Evolutionary conservation across 2,888 invertebrate species (phyloP).

Genomic region (Phalera bucephala): DNA sequence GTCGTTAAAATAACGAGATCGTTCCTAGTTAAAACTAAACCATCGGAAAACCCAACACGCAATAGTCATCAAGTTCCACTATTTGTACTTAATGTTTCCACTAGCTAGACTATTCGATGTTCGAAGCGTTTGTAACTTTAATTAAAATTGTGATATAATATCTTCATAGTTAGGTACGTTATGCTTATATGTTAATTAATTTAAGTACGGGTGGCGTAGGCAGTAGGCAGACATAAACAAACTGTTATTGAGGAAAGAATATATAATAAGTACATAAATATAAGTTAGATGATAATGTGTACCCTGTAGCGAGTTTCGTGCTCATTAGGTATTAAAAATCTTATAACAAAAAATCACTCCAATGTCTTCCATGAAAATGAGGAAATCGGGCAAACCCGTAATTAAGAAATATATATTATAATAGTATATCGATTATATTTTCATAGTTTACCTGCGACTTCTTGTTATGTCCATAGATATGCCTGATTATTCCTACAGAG

Average conservation of each 20-base stretch:
- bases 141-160: slow-evolving; percentile 75
- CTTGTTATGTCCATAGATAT: slow-evolving; percentile 30
- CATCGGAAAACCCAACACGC: slow-evolving; percentile 54
- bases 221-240: slow-evolving; percentile 14
- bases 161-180: slow-evolving; percentile 49
- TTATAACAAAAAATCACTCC: slow-evolving; percentile 49
- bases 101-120: slow-evolving; percentile 44
- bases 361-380: slow-evolving; percentile 59
- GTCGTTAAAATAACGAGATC: slow-evolving; percentile 54
- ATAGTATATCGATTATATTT: slow-evolving; percentile 26
- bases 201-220: slow-evolving; percentile 60
- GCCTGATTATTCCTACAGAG: slow-evolving; percentile 36
- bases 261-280: slow-evolving; percentile 15
- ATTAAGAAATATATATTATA: slow-evolving; percentile 5
- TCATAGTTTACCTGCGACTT: slow-evolving; percentile 31
- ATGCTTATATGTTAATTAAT: slow-evolving; percentile 38
- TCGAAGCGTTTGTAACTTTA: slow-evolving; percentile 55
- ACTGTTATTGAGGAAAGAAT: slow-evolving; percentile 21
- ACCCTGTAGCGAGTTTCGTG: slow-evolving; percentile 27
- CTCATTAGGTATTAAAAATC: slow-evolving; percentile 38
- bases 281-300: slow-evolving; percentile 24
- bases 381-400: slow-evolving; percentile 31
- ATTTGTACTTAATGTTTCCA: slow-evolving; percentile 73
- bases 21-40: slow-evolving; percentile 73
- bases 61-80: slow-evolving; percentile 65